Conservation (phyloP, 2,113 vertebrate genomes). For the Aptenodytes forsteri region DNA sequence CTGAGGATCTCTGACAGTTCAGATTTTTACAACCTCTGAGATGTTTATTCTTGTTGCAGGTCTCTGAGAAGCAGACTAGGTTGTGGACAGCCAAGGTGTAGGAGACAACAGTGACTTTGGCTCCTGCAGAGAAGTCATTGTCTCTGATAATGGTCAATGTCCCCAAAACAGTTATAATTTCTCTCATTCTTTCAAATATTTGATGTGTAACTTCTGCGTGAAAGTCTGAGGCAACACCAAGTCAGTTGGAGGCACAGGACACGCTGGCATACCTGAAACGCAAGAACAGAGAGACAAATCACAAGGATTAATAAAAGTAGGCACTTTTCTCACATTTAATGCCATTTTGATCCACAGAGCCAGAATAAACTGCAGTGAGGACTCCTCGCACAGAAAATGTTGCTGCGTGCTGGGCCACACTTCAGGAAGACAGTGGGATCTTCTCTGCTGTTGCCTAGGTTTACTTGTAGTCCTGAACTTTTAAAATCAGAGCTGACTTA, state of each 20-base stretch:
- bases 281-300: background rate
- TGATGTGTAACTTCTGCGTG: conserved; percentile 7
- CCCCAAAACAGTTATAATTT: background rate
- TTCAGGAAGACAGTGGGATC: background rate
- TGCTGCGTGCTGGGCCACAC: background rate
- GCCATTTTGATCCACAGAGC: background rate
- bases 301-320: background rate
- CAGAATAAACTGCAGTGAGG: background rate
- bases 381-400: background rate
- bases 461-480: background rate
- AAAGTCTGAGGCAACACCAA: conserved; percentile 47
- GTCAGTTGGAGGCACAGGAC: conserved; percentile 51
- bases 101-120: conserved; percentile 33
- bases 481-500: background rate
- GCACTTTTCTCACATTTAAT: background rate
- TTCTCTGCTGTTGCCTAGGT: background rate
- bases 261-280: conserved; percentile 14
- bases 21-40: conserved; percentile 4
- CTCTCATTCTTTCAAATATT: conserved; percentile 52
- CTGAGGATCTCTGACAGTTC: background rate
- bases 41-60: background rate
- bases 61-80: conserved; percentile 63
- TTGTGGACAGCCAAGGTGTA: background rate
- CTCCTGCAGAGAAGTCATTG: conserved; percentile 34
- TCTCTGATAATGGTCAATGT: background rate